phyloP scores from a whole-genome alignment of 2,797 vertebrate species.

The Channa striata region DNA sequence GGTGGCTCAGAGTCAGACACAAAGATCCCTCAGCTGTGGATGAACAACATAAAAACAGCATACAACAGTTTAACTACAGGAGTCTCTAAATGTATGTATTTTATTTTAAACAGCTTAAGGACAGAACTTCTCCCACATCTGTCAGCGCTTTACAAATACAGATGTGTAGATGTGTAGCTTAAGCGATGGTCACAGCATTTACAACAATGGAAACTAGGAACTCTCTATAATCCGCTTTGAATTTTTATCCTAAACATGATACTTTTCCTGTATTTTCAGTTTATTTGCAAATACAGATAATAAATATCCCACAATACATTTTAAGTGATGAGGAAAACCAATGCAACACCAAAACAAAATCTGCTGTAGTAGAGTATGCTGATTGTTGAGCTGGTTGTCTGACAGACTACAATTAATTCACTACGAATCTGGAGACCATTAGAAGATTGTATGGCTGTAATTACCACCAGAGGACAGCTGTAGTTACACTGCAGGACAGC shows the following conservation, averaged over 20 bases:
- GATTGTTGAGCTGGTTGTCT: not conserved
- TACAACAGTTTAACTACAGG: not conserved
- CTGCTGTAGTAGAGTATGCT: not conserved
- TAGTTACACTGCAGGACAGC: slow-evolving; percentile 29
- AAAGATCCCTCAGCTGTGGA: slow-evolving; percentile 3
- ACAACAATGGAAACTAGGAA: not conserved
- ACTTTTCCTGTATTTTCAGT: not conserved
- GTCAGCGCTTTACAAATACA: not conserved
- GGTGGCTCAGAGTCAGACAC: not conserved
- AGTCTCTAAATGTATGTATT: not conserved
- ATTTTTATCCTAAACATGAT: not conserved
- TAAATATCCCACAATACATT: not conserved
- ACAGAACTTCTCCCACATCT: not conserved
- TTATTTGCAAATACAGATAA: not conserved
- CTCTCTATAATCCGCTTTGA: not conserved
- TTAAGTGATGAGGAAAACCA: not conserved
- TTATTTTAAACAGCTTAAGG: not conserved
- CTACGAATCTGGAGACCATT: slow-evolving; percentile 8
- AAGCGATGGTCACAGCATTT: not conserved
- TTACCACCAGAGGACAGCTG: slow-evolving; percentile 50
- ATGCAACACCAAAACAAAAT: slow-evolving; percentile 5
- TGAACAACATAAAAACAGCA: not conserved
- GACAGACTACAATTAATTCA: slow-evolving; percentile 34
- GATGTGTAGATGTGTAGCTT: not conserved
- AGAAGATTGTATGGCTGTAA: slow-evolving; percentile 36